A percentile compares a stretch with the other conserved stretches of the same genome.
Evolutionary conservation across 1,140 invertebrate genomes (phyloP).

Genomic region (Lycorma delicatula): DNA sequence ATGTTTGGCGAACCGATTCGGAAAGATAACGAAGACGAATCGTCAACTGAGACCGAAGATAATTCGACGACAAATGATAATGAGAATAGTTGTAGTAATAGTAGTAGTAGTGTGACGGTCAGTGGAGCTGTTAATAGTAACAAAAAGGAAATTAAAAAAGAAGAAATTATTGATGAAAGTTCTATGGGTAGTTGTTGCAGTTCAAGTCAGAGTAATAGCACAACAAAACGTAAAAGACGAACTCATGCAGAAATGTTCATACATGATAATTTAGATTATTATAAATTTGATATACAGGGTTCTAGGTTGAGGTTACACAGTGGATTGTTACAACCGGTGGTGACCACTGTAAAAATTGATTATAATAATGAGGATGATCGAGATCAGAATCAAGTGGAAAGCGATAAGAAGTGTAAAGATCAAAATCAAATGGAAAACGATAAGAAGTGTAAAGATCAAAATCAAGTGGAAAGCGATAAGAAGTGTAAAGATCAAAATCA

Average conservation of each 20-base stretch:
- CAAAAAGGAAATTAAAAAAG: constrained; percentile 5
- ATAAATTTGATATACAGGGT: constrained; percentile 50
- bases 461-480: no score
- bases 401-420: no score
- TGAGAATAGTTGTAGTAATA: constrained; percentile 1
- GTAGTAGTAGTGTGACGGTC: constrained; percentile 9
- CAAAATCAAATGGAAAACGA: no score
- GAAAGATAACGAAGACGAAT: constrained; percentile 35
- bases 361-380: no score
- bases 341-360: no score
- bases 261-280: constrained; percentile 50
- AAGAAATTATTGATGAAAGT: constrained; percentile 9
- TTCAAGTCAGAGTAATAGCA: constrained; percentile 9
- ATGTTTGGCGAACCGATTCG: constrained; percentile 62
- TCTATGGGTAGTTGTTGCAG: constrained; percentile 5
- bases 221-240: constrained; percentile 24
- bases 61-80: background rate
- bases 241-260: constrained; percentile 50
- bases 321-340: background rate
- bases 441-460: no score
- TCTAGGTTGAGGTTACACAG: constrained; percentile 44
- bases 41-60: background rate
- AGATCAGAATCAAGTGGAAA: no score
- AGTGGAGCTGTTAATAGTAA: background rate
- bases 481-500: no score